Evolutionary conservation across 2,113 vertebrate genomes (phyloP).

Genomic region (Megaceryle torquata): DNA sequence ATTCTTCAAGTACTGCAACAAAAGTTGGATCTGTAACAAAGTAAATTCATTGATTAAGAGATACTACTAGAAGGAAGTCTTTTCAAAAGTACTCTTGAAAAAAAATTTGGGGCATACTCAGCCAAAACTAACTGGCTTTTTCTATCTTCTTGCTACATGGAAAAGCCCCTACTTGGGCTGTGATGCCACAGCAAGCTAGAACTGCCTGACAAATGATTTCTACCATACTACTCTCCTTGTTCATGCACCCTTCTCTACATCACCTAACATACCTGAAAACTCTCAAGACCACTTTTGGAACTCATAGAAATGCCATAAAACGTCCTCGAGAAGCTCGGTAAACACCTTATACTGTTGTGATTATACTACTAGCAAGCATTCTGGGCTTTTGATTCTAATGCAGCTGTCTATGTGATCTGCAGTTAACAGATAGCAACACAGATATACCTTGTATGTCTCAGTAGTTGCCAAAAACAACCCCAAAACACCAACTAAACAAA

Average conservation of each 20-base stretch:
- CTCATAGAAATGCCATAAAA: not conserved
- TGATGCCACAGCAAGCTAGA: not conserved
- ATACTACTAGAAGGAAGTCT: not conserved
- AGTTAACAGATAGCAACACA: not conserved
- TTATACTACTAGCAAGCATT: not conserved
- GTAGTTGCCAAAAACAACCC: not conserved
- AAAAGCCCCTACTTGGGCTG: not conserved
- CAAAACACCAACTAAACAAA: not conserved
- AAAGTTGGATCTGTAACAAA: conserved; percentile 84
- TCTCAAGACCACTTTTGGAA: not conserved
- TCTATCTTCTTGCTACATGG: not conserved
- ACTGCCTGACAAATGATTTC: not conserved
- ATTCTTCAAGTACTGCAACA: conserved; percentile 91
- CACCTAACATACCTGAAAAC: not conserved
- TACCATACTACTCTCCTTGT: not conserved
- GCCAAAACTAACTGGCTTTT: not conserved
- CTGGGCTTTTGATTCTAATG: not conserved
- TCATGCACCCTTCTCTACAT: not conserved
- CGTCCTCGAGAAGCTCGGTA: not conserved
- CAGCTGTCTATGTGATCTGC: not conserved
- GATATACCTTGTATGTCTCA: not conserved
- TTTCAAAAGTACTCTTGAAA: not conserved
- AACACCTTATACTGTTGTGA: not conserved
- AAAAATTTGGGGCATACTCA: not conserved
- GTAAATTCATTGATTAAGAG: not conserved